A percentile compares a stretch with the other conserved stretches of the same genome.
phyloP scores from a whole-genome alignment of 1,140 invertebrate genomes.

The Lutraria rhynchaena region DNA sequence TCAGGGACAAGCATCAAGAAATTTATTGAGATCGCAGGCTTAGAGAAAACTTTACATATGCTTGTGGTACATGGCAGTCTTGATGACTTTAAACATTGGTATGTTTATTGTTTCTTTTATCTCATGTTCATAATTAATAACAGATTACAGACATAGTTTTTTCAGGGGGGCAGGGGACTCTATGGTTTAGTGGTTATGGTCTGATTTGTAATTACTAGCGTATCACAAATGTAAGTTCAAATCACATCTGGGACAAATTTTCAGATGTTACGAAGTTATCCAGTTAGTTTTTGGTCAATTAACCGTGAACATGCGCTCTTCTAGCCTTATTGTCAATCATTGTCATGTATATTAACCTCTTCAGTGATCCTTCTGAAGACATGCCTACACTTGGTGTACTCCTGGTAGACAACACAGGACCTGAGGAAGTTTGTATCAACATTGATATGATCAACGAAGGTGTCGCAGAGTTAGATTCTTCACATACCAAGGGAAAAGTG shows the following conservation, averaged over 20 bases:
- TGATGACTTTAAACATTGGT: slow-evolving; percentile 17
- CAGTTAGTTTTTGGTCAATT: too few relatives aligned
- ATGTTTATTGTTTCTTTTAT: background rate
- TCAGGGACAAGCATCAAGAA: slow-evolving; percentile 8
- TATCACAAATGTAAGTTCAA: too few relatives aligned
- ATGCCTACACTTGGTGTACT: slow-evolving; percentile 7
- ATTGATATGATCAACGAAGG: slow-evolving; percentile 35
- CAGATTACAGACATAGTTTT: too few relatives aligned
- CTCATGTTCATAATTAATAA: too few relatives aligned
- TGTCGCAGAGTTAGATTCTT: slow-evolving; percentile 27
- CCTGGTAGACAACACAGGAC: slow-evolving; percentile 42
- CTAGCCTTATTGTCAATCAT: too few relatives aligned
- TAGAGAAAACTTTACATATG: slow-evolving; percentile 53
- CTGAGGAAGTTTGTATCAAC: slow-evolving; percentile 51
- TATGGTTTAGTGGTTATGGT: too few relatives aligned
- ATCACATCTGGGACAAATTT: too few relatives aligned
- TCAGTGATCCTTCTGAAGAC: slow-evolving; percentile 6
- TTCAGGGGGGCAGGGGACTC: too few relatives aligned
- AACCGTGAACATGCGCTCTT: too few relatives aligned
- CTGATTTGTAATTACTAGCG: too few relatives aligned
- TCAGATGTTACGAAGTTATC: too few relatives aligned
- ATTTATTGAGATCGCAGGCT: slow-evolving; percentile 31
- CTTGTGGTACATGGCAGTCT: slow-evolving; percentile 45
- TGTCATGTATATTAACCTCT: background rate
- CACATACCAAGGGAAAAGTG: background rate